phyloP scores from a whole-genome alignment of 1,140 invertebrate species.

The Lineus longissimus region DNA sequence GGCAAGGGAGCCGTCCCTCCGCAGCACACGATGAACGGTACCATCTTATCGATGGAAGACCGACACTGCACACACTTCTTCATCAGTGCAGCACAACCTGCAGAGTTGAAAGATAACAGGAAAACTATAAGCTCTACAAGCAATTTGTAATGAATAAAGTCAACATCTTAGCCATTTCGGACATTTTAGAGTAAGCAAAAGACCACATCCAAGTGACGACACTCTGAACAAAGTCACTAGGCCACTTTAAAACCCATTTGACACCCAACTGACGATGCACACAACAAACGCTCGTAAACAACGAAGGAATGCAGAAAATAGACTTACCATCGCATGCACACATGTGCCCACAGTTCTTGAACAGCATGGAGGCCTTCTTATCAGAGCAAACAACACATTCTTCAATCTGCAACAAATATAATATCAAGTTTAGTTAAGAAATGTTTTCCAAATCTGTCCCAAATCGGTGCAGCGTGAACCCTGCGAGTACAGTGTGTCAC shows the following conservation, averaged over 20 bases:
- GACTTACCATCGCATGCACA: conserved; percentile 74
- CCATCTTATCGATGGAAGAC: conserved; percentile 70
- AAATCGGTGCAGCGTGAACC: too few species aligned
- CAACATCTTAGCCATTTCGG: too few species aligned
- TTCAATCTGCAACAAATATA: conserved; percentile 69
- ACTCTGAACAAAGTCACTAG: too few species aligned
- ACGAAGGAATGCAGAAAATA: too few species aligned
- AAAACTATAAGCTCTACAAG: not conserved
- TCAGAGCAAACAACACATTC: conserved; percentile 95
- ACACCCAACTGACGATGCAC: too few species aligned
- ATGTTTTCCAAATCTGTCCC: too few species aligned
- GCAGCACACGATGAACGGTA: conserved; percentile 65
- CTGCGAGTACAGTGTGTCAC: too few species aligned
- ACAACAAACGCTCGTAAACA: too few species aligned
- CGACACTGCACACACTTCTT: conserved; percentile 95
- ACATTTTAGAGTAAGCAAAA: too few species aligned
- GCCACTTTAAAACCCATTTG: too few species aligned
- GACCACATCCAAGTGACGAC: too few species aligned
- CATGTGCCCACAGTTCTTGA: conserved; percentile 92
- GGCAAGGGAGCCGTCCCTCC: conserved; percentile 48
- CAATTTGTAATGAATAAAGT: too few species aligned
- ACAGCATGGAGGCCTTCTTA: conserved; percentile 83
- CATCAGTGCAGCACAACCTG: conserved; percentile 83
- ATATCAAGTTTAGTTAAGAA: conserved; percentile 5
- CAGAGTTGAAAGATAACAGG: not conserved